These are phyloP conservation scores for Thereva nobilitata DNA, from an alignment of 2,888 invertebrate genomes.

Conservation along the genomic window DNA sequence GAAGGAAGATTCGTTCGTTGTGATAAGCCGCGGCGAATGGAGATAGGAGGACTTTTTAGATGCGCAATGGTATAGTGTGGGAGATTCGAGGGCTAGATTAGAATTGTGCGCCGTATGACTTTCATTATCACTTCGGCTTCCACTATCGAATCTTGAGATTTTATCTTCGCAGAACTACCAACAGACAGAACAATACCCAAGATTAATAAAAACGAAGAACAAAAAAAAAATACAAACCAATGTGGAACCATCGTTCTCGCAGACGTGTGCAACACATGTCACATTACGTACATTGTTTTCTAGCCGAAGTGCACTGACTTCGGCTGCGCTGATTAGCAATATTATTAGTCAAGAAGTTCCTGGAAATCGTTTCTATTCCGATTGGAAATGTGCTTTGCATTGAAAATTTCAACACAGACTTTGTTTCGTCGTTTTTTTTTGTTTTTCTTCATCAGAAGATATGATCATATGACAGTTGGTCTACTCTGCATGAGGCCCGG, in stretches of 20 bases:
- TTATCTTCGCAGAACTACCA: conserved; percentile 12
- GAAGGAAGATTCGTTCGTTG: conserved; percentile 3
- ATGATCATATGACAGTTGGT: neutral
- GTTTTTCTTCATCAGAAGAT: conserved; percentile 1
- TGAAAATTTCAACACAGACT: no score
- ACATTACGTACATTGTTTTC: neutral
- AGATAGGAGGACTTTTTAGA: conserved; percentile 6
- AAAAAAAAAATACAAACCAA: conserved; percentile 19
- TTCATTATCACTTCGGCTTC: conserved; percentile 27
- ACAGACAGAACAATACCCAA: conserved; percentile 31
- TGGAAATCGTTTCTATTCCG: no score
- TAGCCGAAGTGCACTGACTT: no score
- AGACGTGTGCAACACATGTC: conserved; percentile 17
- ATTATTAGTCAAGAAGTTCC: no score
- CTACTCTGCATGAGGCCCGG: neutral
- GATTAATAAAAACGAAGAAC: conserved; percentile 14
- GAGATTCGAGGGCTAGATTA: conserved; percentile 18
- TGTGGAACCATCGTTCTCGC: conserved; percentile 22
- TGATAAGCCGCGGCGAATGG: conserved; percentile 26
- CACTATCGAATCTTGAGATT: conserved; percentile 19
- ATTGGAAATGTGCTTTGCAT: no score
- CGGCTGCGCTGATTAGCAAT: no score
- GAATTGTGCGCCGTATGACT: conserved; percentile 13
- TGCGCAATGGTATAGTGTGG: conserved; percentile 15
- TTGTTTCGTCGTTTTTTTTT: neutral